Evolutionary conservation across 1,140 invertebrate species (phyloP), one percentile per base, ranked within the genome.

Genomic region (Monochamus saltuarius): DNA sequence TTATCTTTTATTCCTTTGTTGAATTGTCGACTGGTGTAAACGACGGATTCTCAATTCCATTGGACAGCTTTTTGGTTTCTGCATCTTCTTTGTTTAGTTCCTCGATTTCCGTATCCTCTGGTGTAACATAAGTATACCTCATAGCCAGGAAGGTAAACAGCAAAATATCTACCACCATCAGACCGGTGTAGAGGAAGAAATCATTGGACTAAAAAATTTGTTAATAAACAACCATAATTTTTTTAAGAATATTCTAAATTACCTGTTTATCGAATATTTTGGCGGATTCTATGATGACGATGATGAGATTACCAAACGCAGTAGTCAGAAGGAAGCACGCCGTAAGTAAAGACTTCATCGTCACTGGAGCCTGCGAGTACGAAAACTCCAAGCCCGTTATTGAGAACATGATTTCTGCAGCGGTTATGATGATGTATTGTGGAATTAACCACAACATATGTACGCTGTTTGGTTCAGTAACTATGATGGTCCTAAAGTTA

Each of bases 331-430:
- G 79, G 91, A 94, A 98, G 1, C 85, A 84, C 4, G 95, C 92
- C 73, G 93, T 89, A 19, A 99, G 75, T 0, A 98, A 84, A 0
- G 94, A 92, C 73, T 95, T 97, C 94, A 98, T 96, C 60, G 86
- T 89, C n/a, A 79, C 74, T 0, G 95, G 95, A 0, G 94, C 90
- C 83, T 97, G 86, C 7, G 87, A 88, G 75, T 96, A 98, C 0
- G 92, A 91, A 78, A 97, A 97, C 68, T 95, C 90, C 8, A 96
- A 80, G 8, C 94, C 95, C 0, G 93, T 97, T 11, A 97, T 85
- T 0, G 90, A 92, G 74, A 96, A 96, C 80, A 97, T 86, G 19
- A 97, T 81, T 78, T 90, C 83, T 0, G 84, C 94, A 61, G 88
- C 80, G 0, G 94, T 95, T 60, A 97, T 88, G 0, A 95, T 77